Evolutionary conservation across 2,113 vertebrate genomes (phyloP).

Genomic region (Nicator chloris): DNA sequence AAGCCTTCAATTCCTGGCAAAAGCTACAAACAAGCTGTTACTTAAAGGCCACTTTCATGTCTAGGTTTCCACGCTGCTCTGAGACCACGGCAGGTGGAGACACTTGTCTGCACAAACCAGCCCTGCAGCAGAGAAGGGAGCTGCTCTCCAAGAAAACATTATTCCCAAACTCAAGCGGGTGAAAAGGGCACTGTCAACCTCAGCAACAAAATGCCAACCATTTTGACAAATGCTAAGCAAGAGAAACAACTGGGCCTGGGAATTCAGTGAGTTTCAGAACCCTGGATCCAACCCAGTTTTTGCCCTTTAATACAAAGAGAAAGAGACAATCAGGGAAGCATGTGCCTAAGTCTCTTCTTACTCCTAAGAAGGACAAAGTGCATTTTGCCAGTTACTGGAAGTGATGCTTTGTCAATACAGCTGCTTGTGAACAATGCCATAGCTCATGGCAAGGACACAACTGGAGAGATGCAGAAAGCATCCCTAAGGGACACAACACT

Average conservation of each 20-base stretch:
- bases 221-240: not conserved
- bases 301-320: not conserved
- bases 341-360: not conserved
- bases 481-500: not conserved
- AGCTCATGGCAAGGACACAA: not conserved
- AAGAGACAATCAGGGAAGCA: not conserved
- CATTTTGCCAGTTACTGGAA: not conserved
- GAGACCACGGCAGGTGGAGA: not conserved
- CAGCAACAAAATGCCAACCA: not conserved
- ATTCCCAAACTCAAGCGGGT: not conserved
- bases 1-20: conserved; percentile 13
- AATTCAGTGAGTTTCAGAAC: not conserved
- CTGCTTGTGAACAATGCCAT: not conserved
- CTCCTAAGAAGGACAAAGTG: not conserved
- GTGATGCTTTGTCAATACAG: not conserved
- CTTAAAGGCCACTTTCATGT: conserved; percentile 40
- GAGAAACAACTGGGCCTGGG: not conserved
- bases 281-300: not conserved
- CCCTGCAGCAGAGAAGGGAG: not conserved
- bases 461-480: not conserved
- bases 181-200: not conserved
- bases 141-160: not conserved
- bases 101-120: not conserved
- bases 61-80: not conserved
- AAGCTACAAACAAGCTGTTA: conserved; percentile 6